phyloP scores from a whole-genome alignment of 2,113 vertebrate species.

The Scopus umbretta region DNA sequence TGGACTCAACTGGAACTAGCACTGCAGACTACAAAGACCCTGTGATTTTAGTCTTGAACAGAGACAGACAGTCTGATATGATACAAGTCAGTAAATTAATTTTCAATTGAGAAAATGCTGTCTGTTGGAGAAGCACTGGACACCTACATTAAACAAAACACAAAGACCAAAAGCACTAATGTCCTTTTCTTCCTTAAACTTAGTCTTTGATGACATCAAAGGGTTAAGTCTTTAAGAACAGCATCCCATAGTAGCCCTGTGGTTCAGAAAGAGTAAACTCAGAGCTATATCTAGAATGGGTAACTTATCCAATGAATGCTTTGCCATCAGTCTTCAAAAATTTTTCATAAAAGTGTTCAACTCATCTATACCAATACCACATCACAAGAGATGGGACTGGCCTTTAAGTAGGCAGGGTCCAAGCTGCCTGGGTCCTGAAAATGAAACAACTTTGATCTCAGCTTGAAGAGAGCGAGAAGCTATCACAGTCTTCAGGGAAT shows the following conservation, averaged over 20 bases:
- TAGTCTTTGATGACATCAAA: background rate
- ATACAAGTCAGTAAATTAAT: background rate
- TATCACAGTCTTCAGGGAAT: background rate
- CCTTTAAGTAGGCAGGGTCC: background rate
- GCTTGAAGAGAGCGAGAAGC: background rate
- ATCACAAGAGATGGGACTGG: background rate
- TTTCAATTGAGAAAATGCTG: background rate
- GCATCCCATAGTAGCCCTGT: background rate
- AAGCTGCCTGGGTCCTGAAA: background rate
- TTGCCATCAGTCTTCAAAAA: background rate
- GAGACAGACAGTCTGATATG: background rate
- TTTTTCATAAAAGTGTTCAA: background rate
- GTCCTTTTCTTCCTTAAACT: background rate
- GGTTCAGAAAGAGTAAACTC: background rate
- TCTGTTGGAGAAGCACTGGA: background rate
- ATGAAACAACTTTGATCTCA: background rate
- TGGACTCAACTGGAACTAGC: background rate
- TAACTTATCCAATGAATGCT: background rate
- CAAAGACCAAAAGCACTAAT: background rate
- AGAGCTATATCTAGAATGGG: background rate
- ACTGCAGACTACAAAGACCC: background rate
- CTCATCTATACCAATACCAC: background rate
- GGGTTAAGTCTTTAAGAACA: background rate
- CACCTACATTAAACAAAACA: background rate
- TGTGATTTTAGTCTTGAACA: background rate